Base-by-base conservation (phyloP, 2,888 invertebrate species). In the Coelinius sp. region DNA sequence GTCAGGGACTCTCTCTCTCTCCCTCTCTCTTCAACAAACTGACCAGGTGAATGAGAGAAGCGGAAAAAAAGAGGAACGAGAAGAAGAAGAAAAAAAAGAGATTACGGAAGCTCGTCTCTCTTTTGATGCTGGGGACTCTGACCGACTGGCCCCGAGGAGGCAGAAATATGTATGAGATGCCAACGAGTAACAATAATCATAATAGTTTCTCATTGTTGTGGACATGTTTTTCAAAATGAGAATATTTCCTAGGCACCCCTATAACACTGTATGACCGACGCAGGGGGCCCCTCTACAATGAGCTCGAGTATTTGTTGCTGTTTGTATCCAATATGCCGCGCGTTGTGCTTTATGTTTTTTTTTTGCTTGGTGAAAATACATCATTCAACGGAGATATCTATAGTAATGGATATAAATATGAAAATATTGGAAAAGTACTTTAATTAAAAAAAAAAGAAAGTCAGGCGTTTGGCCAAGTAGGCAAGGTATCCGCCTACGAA, bases 171-270 rank as follows among this genome's bases (percentile, higher is more conserved):
- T n/a, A 25, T 7, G 22, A 49, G 49, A 69, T 63, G 69, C 46
- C 53, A 66, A n/a, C 49, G 68, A 62, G 56, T 49, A 77, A 81
- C 80, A 82, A 85, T 85, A 81, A 83, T 84, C 82, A 85, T 86
- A 85, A 86, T 85, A 81, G 84, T 77, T n/a, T 24, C 80, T 84
- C 80, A 85, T 87, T 87, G 87, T 87, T 87, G 86, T 79, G 85
- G 86, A 85, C 83, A 83, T 87, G 87, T 87, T 87, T 87, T 86
- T 78, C 81, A 66, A 85, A 86, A 86, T 86, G 83, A 83, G 83
- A 79, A 81, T 73, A 75, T 75, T 75, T 75, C 68, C 53, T 69
- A 72, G 41, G 56, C 67, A 65, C 63, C 66, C 68, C 31, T 46
- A 17, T 35, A 31, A 14, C 44, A 31, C 44, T 65, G 38, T 56